These are phyloP conservation scores for Eumeta japonica DNA, from an alignment of 1,140 invertebrate species.

Conservation along the genomic window DNA sequence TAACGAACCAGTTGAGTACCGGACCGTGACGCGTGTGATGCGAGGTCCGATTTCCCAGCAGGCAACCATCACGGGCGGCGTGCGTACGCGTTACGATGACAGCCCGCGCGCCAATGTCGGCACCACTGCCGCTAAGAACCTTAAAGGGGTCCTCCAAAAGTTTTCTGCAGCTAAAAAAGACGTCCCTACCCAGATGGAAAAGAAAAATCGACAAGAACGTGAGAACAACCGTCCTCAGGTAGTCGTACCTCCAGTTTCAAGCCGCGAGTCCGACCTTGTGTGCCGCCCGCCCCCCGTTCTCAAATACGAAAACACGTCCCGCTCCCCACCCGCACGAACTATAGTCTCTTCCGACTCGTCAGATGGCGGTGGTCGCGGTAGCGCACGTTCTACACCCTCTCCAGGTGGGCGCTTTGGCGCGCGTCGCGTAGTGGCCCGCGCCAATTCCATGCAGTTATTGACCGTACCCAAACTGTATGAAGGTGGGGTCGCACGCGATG, in stretches of 20 bases:
- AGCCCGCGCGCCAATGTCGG: constrained; percentile 40
- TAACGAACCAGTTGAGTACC: constrained; percentile 46
- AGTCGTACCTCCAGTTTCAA: not conserved
- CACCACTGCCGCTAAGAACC: constrained; percentile 47
- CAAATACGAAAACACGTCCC: constrained; percentile 13
- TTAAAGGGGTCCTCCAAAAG: constrained; percentile 54
- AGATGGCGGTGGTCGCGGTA: constrained; percentile 30
- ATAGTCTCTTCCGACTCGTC: constrained; percentile 28
- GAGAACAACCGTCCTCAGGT: constrained; percentile 21
- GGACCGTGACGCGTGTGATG: constrained; percentile 65
- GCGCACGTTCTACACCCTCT: constrained; percentile 33
- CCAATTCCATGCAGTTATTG: constrained; percentile 71
- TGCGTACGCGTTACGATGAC: constrained; percentile 50
- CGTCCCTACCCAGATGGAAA: constrained; percentile 31
- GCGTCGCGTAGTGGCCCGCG: constrained; percentile 58
- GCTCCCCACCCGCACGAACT: constrained; percentile 15
- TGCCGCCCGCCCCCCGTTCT: constrained; percentile 18
- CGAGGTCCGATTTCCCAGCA: constrained; percentile 62
- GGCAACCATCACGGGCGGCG: constrained; percentile 57
- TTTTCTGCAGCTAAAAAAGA: constrained; percentile 35
- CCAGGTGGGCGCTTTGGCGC: constrained; percentile 62
- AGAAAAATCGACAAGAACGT: constrained; percentile 26
- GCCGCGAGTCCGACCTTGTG: not conserved
- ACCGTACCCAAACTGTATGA: constrained; percentile 75
- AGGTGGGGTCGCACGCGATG: constrained; percentile 71